Conservation (phyloP, 2,797 vertebrate genomes). For the Buceros bicornis region DNA sequence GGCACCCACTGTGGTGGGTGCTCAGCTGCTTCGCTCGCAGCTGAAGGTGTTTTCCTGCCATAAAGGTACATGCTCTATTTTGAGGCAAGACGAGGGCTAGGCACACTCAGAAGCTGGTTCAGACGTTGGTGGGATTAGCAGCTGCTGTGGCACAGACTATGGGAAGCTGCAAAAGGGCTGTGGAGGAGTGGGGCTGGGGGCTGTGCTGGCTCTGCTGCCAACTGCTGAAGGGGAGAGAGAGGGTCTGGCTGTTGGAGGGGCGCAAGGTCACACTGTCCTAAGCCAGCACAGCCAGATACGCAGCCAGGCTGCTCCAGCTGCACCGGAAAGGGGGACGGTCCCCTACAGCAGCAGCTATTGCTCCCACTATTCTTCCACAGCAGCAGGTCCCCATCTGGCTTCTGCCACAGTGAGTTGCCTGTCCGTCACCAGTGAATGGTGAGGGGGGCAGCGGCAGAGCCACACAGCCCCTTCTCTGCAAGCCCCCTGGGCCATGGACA, state of each 20-base stretch:
- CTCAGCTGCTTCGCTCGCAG: not conserved
- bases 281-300: not conserved
- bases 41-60: not conserved
- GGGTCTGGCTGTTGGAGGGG: rapidly evolving
- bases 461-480: not conserved
- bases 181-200: not conserved
- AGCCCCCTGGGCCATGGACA: rapidly evolving
- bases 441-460: not conserved
- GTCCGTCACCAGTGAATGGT: rapidly evolving
- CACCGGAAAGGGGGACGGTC: too few species aligned
- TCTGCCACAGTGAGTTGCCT: not conserved
- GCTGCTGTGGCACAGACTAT: not conserved
- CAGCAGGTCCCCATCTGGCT: not conserved
- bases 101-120: not conserved
- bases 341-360: not conserved
- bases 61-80: not conserved
- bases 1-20: not conserved
- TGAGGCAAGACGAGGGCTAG: not conserved
- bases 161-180: not conserved
- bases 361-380: not conserved
- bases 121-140: not conserved
- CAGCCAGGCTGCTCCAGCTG: not conserved
- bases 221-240: not conserved
- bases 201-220: not conserved
- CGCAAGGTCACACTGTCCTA: not conserved